Base-by-base conservation (phyloP, 2,797 vertebrate genomes). In the Enteromius trimaculatus region DNA sequence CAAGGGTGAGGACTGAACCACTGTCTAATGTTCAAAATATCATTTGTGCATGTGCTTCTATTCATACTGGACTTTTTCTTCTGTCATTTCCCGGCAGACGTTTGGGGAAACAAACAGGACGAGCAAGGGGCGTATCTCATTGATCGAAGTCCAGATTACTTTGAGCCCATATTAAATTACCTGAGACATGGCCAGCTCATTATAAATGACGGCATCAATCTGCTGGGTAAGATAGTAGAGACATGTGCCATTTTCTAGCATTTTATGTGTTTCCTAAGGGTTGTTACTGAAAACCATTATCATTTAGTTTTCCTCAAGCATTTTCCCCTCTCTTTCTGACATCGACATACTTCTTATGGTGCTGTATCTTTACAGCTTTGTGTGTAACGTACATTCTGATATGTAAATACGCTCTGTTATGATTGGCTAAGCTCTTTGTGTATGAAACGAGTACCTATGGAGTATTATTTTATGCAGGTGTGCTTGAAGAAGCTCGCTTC, bases 141-240 rank as follows among this genome's bases (percentile, higher is more conserved):
- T 60, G 98, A 99, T 91, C 97, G 98, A 85, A 99, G 98, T 88
- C 98, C 98, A 0, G 97, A 99, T 87, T 99, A 99, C 93, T 99
- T 99, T 89, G 97, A 98, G 89, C 98, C 98, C 1, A 99, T 99
- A 88, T 93, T 99, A 88, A 99, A 99, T 93, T 99, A 98, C 90
- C 88, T 99, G 86, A 96, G 98, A 79, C 98, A 99, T 0, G 98
- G 98, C 53, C 98, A 99, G 92, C 96, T 99, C 86, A 99, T 99
- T 49, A 95, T 99, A 83, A 99, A 99, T 66, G 97, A 99, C 86
- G 98, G 98, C 90, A 96, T 99, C 89, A 99, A 98, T 92, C 93
- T 99, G 89, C 87, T 97, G 86, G 98, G 98, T 99, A 86, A 66
- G 31, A 47, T 13, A n/a, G 58, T 14, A 29, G 29, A 53, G 6